Conservation (phyloP, 2,888 invertebrate genomes). For the Theodoxus fluviatilis region DNA sequence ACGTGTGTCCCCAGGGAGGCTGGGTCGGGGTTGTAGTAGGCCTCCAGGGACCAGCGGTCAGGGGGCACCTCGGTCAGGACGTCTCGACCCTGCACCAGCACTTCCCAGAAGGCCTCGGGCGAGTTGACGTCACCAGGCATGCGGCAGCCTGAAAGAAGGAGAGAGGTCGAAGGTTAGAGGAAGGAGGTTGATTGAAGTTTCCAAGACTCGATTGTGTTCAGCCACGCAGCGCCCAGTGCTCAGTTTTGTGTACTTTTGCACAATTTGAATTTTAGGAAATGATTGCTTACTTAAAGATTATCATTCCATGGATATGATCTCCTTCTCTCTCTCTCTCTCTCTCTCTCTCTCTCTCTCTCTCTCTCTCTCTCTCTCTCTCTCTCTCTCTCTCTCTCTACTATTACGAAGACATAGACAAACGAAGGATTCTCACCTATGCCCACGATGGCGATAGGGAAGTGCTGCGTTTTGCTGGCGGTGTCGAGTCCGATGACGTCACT, state of each 20-base stretch:
- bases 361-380: too few relatives aligned
- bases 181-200: not conserved
- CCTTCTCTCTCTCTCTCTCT: too few relatives aligned
- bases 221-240: too few relatives aligned
- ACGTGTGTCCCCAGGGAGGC: conserved; percentile 21
- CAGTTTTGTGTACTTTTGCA: not conserved
- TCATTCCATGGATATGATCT: too few relatives aligned
- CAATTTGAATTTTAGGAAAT: not conserved
- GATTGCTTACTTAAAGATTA: too few relatives aligned
- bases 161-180: not conserved
- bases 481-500: too few relatives aligned
- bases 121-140: conserved; percentile 29
- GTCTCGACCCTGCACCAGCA: conserved; percentile 25
- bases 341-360: too few relatives aligned
- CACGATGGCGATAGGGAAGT: conserved; percentile 1
- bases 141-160: conserved; percentile 27
- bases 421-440: not conserved
- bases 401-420: too few relatives aligned
- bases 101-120: conserved; percentile 27
- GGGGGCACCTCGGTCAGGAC: conserved; percentile 26
- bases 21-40: conserved; percentile 26
- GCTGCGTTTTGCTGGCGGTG: too few relatives aligned
- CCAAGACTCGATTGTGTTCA: too few relatives aligned
- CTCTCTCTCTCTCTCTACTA: too few relatives aligned
- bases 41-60: conserved; percentile 32